Evolutionary conservation across 2,888 invertebrate genomes (phyloP), one percentile per base, ranked within the genome.

Genomic region (Drosophila phalerata): DNA sequence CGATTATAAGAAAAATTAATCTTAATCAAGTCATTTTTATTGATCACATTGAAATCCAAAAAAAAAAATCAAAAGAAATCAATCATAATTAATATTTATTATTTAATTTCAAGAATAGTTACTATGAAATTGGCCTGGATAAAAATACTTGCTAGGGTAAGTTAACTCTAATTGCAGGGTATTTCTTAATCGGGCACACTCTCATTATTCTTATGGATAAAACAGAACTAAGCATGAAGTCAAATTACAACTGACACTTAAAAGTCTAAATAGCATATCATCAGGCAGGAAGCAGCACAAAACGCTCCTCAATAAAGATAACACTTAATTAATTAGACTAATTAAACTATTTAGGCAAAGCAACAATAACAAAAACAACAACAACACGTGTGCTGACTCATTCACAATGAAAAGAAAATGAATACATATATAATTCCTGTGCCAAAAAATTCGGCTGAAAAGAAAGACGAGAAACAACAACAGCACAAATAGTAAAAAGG

Each of bases 261-360:
- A 37, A 32, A 47, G 15, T 53, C 25, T n/a, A 28, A 63, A 53
- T 22, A 28, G 22, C 9, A n/a, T 45, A 47, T 47, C 40, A 47
- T 47, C 40, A 17, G 42, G 57, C 38, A 53, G 53, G 58, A 48
- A 48, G 37, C 37, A 51, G 49, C 34, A 40, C 43, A 32, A 25
- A 42, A 22, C 34, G 52, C 52, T n/a, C 25, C 37, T 37, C 52
- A 63, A 58, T 58, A 58, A 57, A 55, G 48, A 53, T 34, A 37
- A 48, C 66, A 66, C 55, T 60, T 52, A 66, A 56, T 67, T 61
- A 72, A 73, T 73, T 73, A 43, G 51, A n/a, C 42, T 47, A 65
- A 65, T 71, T 64, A 38, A 15, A 38, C 38, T 9, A 73, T 43
- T 62, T 69, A 19, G 49, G 8, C 37, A n/a, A 51, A 51, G 22